phyloP scores from a whole-genome alignment of 2,113 vertebrate species.

The Oenanthe melanoleuca region DNA sequence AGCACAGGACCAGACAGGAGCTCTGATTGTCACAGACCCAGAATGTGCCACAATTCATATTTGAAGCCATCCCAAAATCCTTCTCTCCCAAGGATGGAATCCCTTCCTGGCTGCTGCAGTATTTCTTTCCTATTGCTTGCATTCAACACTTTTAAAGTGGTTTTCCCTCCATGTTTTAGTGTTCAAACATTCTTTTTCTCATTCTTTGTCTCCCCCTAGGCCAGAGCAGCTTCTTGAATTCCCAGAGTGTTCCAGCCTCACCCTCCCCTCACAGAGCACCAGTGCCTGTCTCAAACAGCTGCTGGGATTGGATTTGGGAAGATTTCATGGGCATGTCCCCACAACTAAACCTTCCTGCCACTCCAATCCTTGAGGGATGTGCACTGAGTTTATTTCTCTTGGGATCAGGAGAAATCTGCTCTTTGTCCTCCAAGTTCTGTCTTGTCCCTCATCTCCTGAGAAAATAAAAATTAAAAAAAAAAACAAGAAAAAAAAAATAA shows the following conservation, averaged over 20 bases:
- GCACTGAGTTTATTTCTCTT: not conserved
- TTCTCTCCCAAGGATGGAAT: not conserved
- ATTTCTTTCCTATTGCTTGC: not conserved
- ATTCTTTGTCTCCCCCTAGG: too few relatives aligned
- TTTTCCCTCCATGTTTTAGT: not conserved
- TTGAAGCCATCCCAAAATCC: not conserved
- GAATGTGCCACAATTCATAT: rapidly evolving
- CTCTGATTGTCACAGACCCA: not conserved
- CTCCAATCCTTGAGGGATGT: rapidly evolving
- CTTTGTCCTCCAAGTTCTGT: rapidly evolving
- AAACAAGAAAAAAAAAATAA: too few relatives aligned
- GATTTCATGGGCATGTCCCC: not conserved
- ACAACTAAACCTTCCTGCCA: not conserved
- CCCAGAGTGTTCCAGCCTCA: not conserved
- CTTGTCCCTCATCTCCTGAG: not conserved
- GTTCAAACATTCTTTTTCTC: not conserved
- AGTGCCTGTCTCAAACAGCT: not conserved
- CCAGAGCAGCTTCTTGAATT: not conserved
- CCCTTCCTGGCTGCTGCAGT: not conserved
- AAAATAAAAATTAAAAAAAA: not conserved
- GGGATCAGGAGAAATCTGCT: not conserved
- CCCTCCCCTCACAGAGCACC: not conserved
- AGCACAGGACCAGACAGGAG: not conserved
- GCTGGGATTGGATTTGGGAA: not conserved
- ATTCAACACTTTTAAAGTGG: not conserved